Base-by-base conservation (phyloP, 1,140 invertebrate genomes). In the Paraescarpia echinospica region DNA sequence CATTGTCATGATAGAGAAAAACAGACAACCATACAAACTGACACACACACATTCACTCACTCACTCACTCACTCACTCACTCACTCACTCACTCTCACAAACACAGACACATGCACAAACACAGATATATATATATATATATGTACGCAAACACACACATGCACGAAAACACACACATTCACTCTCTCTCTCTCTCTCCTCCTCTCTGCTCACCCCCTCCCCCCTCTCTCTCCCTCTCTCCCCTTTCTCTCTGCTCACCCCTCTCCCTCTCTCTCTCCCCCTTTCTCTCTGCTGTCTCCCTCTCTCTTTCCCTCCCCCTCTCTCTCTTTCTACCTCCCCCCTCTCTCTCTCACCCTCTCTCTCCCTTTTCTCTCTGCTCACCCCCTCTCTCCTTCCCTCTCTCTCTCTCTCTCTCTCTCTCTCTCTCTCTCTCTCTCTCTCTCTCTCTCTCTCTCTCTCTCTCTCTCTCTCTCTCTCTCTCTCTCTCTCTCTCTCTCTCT, bases 201-300 rank as follows among this genome's bases (percentile, higher is more conserved):
- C n/a, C n/a, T n/a, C n/a, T n/a, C n/a, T n/a, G n/a, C n/a, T n/a
- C n/a, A n/a, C n/a, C n/a, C n/a, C n/a, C 4, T 14, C 14, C 34
- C 4, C 14, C 89, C 4, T 33, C 89, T 5, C 89, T 14, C 35
- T n/a, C 5, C 5, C 31, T n/a, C 6, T 41, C 89, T 59, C n/a
- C 95, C 95, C 95, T 4, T n/a, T n/a, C n/a, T n/a, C n/a, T n/a
- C n/a, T n/a, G n/a, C 34, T 89, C 34, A 33, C 14, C 89, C 8
- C 89, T 5, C 89, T 14, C 35, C n/a, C 5, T 9, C 31, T n/a
- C 6, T 41, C 89, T 59, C n/a, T 96, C 95, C 95, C 4, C 34
- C n/a, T n/a, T n/a, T n/a, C n/a, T n/a, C n/a, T n/a, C 14, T 14
- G 9, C 14, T 14, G n/a, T 33, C 89, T 5, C 89, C 89, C 35